Conservation (phyloP, 37 sponge, comb jelly and placozoan genomes). For the Aplysina aerophoba region DNA sequence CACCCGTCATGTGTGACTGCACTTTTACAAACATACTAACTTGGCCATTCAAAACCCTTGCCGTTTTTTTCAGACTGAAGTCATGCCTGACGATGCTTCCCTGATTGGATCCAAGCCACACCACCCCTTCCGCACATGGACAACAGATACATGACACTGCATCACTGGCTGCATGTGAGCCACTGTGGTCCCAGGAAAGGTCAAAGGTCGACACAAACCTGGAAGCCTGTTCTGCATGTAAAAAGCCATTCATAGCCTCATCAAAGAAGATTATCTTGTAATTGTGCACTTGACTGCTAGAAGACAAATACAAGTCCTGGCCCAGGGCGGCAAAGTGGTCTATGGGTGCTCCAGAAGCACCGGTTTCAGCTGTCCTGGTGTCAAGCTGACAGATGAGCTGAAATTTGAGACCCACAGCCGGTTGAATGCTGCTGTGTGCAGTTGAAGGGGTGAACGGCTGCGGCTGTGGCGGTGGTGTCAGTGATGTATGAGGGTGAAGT, state of each 20-base stretch:
- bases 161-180: neutral
- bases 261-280: neutral
- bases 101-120: slow-evolving; percentile 11
- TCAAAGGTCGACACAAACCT: neutral
- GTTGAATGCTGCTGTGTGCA: neutral
- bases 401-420: neutral
- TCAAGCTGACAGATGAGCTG: slow-evolving; percentile 48
- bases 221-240: neutral
- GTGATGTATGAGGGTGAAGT: neutral
- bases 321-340: neutral
- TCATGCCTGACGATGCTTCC: slow-evolving; percentile 25
- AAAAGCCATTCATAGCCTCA: neutral
- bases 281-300: neutral
- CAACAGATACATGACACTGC: neutral
- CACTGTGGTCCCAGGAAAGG: no score
- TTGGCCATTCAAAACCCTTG: slow-evolving; percentile 8
- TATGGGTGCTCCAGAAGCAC: slow-evolving; percentile 38
- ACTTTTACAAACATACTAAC: neutral
- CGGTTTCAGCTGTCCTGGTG: slow-evolving; percentile 53
- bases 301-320: neutral
- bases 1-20: neutral
- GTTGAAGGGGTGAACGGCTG: no score
- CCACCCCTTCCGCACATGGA: neutral
- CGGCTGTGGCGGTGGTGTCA: no score
- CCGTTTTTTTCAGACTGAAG: neutral